Conservation (phyloP, 2,113 vertebrate genomes). For the Sylvilagus bachmani region DNA sequence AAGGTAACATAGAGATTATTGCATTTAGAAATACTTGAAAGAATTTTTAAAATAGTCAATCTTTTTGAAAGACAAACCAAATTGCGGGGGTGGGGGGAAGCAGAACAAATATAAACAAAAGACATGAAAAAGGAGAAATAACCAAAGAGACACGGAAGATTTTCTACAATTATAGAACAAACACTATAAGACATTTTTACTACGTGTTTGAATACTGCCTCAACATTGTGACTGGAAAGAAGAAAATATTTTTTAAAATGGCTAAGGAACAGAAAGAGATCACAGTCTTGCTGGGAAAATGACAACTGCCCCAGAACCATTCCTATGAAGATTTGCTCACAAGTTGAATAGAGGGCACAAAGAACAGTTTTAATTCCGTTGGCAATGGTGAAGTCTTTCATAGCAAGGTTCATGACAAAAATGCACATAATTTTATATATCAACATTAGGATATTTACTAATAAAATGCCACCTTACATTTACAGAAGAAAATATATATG, state of each 20-base stretch:
- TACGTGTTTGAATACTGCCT: neutral
- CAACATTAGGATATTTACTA: neutral
- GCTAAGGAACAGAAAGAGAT: neutral
- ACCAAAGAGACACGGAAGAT: neutral
- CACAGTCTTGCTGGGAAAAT: neutral
- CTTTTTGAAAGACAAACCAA: neutral
- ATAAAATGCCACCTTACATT: neutral
- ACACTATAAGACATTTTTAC: neutral
- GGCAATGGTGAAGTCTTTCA: neutral
- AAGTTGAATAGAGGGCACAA: neutral
- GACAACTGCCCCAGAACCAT: neutral
- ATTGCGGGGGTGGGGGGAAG: neutral
- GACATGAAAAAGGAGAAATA: neutral
- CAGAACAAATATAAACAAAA: neutral
- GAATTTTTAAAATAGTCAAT: neutral
- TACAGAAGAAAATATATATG: neutral
- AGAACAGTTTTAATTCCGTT: neutral
- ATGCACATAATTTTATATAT: neutral
- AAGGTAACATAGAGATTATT: neutral
- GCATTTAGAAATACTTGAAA: neutral
- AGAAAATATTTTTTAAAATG: neutral
- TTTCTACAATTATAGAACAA: neutral
- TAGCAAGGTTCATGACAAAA: neutral
- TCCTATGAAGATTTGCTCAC: neutral
- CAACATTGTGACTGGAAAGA: neutral